A percentile compares a stretch with the other conserved stretches of the same genome.
phyloP scores from a whole-genome alignment of 2,888 invertebrate species.

The Drosophila greeni region DNA sequence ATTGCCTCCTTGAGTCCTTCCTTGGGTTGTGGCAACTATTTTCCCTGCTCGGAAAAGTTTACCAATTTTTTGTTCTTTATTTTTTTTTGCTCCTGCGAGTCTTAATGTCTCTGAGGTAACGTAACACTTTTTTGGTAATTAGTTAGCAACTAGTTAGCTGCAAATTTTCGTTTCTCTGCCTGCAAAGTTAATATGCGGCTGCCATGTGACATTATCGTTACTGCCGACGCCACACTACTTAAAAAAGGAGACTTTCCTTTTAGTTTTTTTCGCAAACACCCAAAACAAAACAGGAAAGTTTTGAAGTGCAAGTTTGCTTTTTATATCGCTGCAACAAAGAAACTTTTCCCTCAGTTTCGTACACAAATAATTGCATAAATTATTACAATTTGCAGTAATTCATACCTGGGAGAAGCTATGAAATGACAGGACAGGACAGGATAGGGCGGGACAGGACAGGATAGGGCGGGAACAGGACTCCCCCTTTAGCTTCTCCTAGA shows the following conservation, averaged over 20 bases:
- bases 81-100: slow-evolving; percentile 4
- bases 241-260: background rate
- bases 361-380: slow-evolving; percentile 40
- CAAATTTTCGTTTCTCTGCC: slow-evolving; percentile 51
- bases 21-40: slow-evolving; percentile 23
- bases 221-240: background rate
- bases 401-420: slow-evolving; percentile 30
- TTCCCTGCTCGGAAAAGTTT: slow-evolving; percentile 34
- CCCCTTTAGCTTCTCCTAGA: background rate
- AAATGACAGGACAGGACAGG: slow-evolving; percentile 15
- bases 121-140: slow-evolving; percentile 52
- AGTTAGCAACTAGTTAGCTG: slow-evolving; percentile 60
- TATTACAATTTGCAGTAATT: slow-evolving; percentile 39
- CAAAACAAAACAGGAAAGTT: slow-evolving; percentile 16
- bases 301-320: slow-evolving; percentile 36
- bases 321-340: slow-evolving; percentile 25
- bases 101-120: slow-evolving; percentile 17
- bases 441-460: background rate
- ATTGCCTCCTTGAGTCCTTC: slow-evolving; percentile 35
- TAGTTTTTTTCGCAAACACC: background rate
- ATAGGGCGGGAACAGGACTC: background rate
- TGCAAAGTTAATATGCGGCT: slow-evolving; percentile 55
- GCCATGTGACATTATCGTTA: slow-evolving; percentile 56
- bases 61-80: slow-evolving; percentile 3
- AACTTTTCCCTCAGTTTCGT: slow-evolving; percentile 28